Conservation (phyloP, 2,797 vertebrate species). For the Oreortyx pictus region DNA sequence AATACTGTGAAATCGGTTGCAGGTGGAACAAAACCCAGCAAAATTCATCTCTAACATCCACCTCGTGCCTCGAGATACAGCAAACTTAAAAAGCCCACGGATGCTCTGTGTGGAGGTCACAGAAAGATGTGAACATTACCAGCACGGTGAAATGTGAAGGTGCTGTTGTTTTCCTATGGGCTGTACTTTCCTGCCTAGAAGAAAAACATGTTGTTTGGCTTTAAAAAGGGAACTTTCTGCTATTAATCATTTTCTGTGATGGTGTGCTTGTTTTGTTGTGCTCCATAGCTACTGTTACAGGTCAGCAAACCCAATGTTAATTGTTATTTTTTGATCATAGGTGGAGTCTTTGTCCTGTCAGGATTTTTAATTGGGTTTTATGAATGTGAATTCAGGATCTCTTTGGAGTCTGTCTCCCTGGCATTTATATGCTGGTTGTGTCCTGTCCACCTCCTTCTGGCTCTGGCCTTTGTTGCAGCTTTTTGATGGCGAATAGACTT, state of each 20-base stretch:
- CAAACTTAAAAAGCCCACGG: neutral
- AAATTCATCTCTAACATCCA: neutral
- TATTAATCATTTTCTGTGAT: neutral
- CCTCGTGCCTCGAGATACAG: neutral
- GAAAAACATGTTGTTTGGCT: neutral
- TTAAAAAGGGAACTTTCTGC: neutral
- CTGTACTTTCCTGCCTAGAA: neutral
- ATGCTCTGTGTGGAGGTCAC: neutral
- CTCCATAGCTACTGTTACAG: too few relatives aligned
- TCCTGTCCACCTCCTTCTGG: neutral
- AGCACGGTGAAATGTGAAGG: neutral
- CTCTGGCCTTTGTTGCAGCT: neutral
- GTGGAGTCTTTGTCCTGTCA: neutral
- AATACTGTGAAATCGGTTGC: neutral
- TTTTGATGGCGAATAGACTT: neutral
- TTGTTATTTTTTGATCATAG: neutral
- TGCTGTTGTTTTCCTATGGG: rapidly evolving
- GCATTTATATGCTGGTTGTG: neutral
- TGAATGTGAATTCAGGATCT: neutral
- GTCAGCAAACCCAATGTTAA: neutral
- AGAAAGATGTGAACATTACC: neutral
- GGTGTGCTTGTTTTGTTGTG: neutral
- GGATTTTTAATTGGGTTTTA: neutral
- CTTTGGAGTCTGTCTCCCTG: neutral
- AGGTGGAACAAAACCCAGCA: neutral